Evolutionary conservation across 2,797 vertebrate genomes (phyloP).

Genomic region (Danionella dracula): DNA sequence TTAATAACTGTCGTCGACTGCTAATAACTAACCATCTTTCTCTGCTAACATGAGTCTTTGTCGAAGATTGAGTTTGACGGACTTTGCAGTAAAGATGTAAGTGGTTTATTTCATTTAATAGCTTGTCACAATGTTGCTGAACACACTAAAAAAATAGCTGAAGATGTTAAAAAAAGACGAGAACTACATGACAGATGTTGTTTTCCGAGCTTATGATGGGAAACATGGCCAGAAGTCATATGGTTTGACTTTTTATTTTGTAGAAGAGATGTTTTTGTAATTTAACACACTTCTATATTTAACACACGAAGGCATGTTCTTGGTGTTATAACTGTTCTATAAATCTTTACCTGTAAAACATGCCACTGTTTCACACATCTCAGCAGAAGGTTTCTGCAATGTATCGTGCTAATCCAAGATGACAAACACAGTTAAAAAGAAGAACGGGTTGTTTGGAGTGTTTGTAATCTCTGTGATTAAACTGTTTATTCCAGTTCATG

Average conservation of each 20-base stretch:
- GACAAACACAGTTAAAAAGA: neutral
- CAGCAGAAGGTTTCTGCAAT: neutral
- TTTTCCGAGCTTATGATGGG: too few relatives aligned
- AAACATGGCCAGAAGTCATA: too few relatives aligned
- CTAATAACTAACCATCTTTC: too few relatives aligned
- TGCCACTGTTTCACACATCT: neutral
- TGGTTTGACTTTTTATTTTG: too few relatives aligned
- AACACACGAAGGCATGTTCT: neutral
- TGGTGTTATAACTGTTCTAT: neutral
- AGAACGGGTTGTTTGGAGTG: neutral
- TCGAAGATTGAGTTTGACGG: too few relatives aligned
- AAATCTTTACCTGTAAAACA: neutral
- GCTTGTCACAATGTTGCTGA: too few relatives aligned
- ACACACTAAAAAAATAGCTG: too few relatives aligned
- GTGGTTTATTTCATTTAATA: too few relatives aligned
- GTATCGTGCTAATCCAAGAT: slow-evolving; percentile 1
- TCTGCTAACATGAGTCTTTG: too few relatives aligned
- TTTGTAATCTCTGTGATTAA: slow-evolving; percentile 9
- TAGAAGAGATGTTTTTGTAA: neutral
- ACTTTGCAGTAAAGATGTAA: too few relatives aligned
- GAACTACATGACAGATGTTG: too few relatives aligned
- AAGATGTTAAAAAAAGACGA: neutral
- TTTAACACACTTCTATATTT: neutral
- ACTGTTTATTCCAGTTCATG: slow-evolving; percentile 1
- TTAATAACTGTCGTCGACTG: too few relatives aligned